These are phyloP conservation scores for Eumeta japonica DNA, from an alignment of 1,140 invertebrate species.

Conservation along the genomic window DNA sequence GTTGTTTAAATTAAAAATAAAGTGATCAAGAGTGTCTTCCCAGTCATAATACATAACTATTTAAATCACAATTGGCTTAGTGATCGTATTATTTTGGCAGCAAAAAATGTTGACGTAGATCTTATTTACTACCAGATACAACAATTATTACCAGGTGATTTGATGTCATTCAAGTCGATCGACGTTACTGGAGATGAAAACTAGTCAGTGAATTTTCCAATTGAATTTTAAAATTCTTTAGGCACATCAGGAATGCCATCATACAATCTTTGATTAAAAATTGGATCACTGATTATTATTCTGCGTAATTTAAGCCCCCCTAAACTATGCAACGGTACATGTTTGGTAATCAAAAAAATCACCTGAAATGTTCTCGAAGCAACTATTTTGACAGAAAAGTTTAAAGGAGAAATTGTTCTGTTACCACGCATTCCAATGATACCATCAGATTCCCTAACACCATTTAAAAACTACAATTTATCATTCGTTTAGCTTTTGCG, in stretches of 20 bases:
- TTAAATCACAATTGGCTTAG: conserved; percentile 27
- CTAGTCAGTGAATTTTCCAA: conserved; percentile 23
- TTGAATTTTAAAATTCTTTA: conserved; percentile 23
- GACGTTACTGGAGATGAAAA: conserved; percentile 25
- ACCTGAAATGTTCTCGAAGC: conserved; percentile 46
- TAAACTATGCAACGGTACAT: conserved; percentile 47
- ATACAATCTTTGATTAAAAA: conserved; percentile 32
- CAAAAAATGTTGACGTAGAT: conserved; percentile 28
- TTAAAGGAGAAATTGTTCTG: conserved; percentile 46
- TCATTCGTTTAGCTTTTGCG: conserved; percentile 49
- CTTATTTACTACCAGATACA: conserved; percentile 27
- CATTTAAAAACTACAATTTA: conserved; percentile 49
- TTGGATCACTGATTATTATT: conserved; percentile 22
- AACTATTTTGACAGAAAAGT: conserved; percentile 40
- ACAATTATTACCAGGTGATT: conserved; percentile 16
- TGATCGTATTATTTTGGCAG: conserved; percentile 22
- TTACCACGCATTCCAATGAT: conserved; percentile 46
- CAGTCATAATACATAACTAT: conserved; percentile 22
- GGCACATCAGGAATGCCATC: conserved; percentile 26
- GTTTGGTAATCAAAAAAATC: conserved; percentile 37
- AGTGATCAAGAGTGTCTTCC: conserved; percentile 23
- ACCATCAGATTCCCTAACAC: conserved; percentile 34
- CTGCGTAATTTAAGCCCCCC: conserved; percentile 39
- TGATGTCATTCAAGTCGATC: conserved; percentile 26
- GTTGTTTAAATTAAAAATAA: conserved; percentile 14